phyloP scores from a whole-genome alignment of 2,797 vertebrate genomes.

The Oreortyx pictus region DNA sequence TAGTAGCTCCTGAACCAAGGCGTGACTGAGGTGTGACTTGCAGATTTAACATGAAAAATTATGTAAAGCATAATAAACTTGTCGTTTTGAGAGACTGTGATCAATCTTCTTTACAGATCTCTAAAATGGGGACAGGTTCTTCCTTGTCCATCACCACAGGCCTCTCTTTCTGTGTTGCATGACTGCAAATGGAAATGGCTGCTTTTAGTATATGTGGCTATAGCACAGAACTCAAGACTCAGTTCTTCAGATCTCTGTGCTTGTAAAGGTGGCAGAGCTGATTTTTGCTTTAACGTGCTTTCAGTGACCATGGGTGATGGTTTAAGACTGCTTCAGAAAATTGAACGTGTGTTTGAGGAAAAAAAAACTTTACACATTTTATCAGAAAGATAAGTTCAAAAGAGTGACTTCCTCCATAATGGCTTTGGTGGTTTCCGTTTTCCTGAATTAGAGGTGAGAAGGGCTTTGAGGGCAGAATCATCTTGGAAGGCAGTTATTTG shows the following conservation, averaged over 20 bases:
- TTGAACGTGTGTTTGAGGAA: not conserved
- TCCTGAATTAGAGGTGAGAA: not conserved
- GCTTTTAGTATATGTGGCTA: not conserved
- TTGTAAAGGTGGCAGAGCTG: not conserved
- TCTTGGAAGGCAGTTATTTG: not conserved
- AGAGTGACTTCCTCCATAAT: not conserved
- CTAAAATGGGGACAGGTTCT: not conserved
- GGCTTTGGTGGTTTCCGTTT: not conserved
- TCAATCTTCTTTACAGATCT: not conserved
- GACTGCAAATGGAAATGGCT: not conserved
- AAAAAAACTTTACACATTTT: not conserved
- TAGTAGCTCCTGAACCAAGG: not conserved
- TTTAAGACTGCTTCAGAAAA: not conserved
- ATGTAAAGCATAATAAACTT: accelerated
- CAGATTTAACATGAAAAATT: not conserved
- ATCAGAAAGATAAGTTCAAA: not conserved
- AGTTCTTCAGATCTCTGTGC: not conserved
- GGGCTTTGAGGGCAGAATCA: not conserved
- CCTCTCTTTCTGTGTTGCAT: not conserved
- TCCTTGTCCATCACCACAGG: not conserved
- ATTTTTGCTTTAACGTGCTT: not conserved
- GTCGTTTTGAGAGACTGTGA: not conserved
- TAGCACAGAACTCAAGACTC: not conserved
- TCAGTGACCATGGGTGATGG: not conserved
- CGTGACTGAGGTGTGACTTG: not conserved